Evolutionary conservation across 2,113 vertebrate species (phyloP).

Genomic region (Podiceps cristatus): DNA sequence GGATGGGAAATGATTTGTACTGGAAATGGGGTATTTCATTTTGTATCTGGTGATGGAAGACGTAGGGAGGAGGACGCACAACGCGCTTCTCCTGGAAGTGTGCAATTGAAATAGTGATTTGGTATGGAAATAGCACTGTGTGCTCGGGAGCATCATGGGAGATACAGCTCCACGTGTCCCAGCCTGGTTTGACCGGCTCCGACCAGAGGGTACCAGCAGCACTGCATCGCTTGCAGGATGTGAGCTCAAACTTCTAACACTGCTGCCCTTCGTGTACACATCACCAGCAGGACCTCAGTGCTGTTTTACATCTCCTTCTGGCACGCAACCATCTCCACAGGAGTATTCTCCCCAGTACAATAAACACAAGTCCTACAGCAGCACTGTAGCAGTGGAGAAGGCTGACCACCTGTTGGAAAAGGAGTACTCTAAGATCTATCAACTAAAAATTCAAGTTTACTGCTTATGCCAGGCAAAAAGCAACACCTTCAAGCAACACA

Average conservation of each 20-base stretch:
- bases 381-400: not conserved
- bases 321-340: not conserved
- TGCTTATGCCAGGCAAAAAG: not conserved
- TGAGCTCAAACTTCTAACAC: not conserved
- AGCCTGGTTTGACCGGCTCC: not conserved
- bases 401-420: not conserved
- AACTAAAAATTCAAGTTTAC: not conserved
- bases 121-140: not conserved
- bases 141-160: rapidly evolving
- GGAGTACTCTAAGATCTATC: not conserved
- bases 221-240: not conserved
- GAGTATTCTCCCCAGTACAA: not conserved
- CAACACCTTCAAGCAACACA: rapidly evolving
- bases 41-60: not conserved
- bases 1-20: not conserved
- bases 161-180: not conserved
- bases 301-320: not conserved
- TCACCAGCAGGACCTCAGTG: not conserved
- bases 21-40: not conserved
- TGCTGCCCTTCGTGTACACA: not conserved
- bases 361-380: not conserved
- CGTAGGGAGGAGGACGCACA: not conserved
- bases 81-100: not conserved
- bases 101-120: not conserved
- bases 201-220: not conserved